Percentiles rank a stretch among this genome's conserved stretches.
phyloP scores from a whole-genome alignment of 2,113 vertebrate species.

The Charadrius vociferus region DNA sequence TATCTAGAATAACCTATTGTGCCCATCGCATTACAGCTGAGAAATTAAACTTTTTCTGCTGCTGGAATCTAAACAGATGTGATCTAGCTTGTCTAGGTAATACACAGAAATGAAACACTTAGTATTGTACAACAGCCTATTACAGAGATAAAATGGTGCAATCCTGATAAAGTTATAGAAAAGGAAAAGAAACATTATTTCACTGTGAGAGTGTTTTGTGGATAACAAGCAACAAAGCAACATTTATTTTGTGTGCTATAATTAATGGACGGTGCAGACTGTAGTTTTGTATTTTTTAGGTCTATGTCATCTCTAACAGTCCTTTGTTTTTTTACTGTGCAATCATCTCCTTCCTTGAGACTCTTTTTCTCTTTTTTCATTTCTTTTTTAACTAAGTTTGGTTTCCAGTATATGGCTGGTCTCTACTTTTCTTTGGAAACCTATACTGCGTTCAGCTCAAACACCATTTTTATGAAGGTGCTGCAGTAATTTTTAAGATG shows the following conservation, averaged over 20 bases:
- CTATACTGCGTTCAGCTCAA: background rate
- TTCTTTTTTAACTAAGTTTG: background rate
- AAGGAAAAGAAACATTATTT: constrained; percentile 30
- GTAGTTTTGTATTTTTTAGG: background rate
- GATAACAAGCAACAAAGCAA: constrained; percentile 25
- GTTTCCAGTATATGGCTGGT: background rate
- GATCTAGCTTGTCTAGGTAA: constrained; percentile 44
- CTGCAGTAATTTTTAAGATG: background rate
- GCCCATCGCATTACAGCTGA: constrained; percentile 7
- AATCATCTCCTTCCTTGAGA: background rate
- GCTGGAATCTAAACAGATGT: constrained; percentile 56
- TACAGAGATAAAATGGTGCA: constrained; percentile 45
- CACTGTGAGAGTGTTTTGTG: background rate
- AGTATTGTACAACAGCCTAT: constrained; percentile 10
- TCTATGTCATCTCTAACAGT: background rate
- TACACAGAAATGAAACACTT: constrained; percentile 44
- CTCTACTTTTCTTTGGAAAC: background rate
- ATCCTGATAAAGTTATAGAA: constrained; percentile 19
- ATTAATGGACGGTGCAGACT: background rate
- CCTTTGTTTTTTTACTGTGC: background rate
- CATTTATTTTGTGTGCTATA: background rate
- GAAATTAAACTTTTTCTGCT: constrained; percentile 54
- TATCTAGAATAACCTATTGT: constrained; percentile 30
- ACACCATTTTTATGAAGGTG: background rate
- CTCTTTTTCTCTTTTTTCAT: background rate